Conservation (phyloP, 2,888 invertebrate species). For the Platycnemis pennipes region DNA sequence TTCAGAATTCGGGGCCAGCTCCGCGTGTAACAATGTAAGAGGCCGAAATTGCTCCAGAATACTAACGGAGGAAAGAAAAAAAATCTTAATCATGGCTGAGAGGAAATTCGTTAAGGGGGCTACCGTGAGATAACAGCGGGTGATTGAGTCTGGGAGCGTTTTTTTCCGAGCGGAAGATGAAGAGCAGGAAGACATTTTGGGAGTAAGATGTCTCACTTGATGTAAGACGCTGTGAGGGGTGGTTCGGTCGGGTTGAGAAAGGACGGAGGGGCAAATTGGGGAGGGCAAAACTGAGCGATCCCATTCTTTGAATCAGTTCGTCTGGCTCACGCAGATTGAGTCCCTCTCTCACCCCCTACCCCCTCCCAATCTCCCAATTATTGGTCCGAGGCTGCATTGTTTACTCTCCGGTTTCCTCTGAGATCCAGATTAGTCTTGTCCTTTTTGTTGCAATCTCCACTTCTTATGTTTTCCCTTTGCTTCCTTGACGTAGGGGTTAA, state of each 20-base stretch:
- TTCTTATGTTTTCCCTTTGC: neutral
- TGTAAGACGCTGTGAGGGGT: no score
- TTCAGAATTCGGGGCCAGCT: neutral
- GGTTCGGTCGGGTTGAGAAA: no score
- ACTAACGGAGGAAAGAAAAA: neutral
- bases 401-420: neutral
- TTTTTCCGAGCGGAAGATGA: neutral
- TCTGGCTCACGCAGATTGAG: neutral
- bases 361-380: neutral
- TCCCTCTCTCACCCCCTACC: neutral
- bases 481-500: neutral
- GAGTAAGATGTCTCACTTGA: neutral
- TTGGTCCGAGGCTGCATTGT: neutral
- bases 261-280: neutral
- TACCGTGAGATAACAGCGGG: neutral
- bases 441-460: neutral
- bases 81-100: neutral
- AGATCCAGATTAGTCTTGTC: neutral
- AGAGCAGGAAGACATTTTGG: neutral
- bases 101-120: neutral
- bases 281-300: no score
- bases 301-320: neutral
- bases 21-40: neutral
- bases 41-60: neutral
- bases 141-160: neutral